phyloP scores from a whole-genome alignment of 2,113 vertebrate genomes.

The Pelobates fuscus region DNA sequence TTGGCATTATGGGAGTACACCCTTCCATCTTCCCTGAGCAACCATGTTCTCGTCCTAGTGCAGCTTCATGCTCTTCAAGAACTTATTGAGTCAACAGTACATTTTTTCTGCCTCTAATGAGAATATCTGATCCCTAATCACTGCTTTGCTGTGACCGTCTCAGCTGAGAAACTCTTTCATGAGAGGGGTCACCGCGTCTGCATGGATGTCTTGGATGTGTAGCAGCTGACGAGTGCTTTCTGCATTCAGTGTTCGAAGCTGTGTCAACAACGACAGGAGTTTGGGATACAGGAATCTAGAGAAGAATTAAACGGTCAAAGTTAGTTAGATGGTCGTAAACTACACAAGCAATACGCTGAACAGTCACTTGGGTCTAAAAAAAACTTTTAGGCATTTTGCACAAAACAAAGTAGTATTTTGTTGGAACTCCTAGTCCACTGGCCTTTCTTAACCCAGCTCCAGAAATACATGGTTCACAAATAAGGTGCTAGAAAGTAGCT shows the following conservation, averaged over 20 bases:
- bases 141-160: conserved; percentile 36
- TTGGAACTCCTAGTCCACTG: too few relatives aligned
- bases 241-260: conserved; percentile 63
- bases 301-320: not conserved
- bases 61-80: not conserved
- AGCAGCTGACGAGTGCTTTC: conserved; percentile 63
- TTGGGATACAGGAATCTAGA: conserved; percentile 68
- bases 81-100: too few relatives aligned
- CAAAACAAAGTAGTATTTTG: too few relatives aligned
- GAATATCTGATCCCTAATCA: not conserved
- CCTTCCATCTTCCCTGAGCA: not conserved
- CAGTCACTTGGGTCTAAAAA: too few relatives aligned
- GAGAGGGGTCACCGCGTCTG: conserved; percentile 59
- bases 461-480: too few relatives aligned
- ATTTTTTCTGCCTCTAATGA: too few relatives aligned
- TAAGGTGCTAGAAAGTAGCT: too few relatives aligned
- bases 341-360: too few relatives aligned
- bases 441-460: too few relatives aligned
- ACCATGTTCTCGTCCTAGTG: not conserved
- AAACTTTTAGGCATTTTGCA: too few relatives aligned
- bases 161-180: conserved; percentile 70
- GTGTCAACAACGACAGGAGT: conserved; percentile 64
- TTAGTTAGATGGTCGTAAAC: not conserved
- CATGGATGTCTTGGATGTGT: conserved; percentile 59
- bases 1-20: too few relatives aligned